Conservation (phyloP, 2,888 invertebrate species). For the Xanthorhoe designata region DNA sequence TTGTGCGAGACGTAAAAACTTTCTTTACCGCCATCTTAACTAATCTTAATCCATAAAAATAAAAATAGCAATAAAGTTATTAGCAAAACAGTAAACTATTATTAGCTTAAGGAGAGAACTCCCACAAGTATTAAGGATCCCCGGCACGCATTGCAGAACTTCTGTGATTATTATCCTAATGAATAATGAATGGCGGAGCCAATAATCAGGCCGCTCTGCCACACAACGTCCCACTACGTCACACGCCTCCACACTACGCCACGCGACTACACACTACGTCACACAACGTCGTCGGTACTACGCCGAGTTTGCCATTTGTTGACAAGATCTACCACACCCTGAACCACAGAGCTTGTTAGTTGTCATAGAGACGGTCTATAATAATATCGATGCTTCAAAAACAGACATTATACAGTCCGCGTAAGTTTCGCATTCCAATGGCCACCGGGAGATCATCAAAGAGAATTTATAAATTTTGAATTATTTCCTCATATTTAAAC, state of each 20-base stretch:
- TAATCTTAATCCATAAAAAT: background rate
- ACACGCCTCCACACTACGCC: background rate
- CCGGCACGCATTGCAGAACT: slow-evolving; percentile 5
- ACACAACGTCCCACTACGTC: background rate
- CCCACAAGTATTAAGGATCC: background rate
- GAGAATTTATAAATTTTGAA: too few relatives aligned
- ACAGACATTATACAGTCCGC: too few relatives aligned
- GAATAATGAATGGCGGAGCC: slow-evolving; percentile 19
- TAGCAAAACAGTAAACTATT: background rate
- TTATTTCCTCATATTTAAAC: too few relatives aligned
- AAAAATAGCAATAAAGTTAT: background rate
- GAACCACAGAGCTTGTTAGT: background rate
- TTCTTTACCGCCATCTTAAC: background rate
- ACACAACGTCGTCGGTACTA: background rate
- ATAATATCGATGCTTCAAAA: too few relatives aligned
- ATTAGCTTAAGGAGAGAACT: background rate
- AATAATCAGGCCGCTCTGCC: background rate
- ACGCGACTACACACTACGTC: background rate
- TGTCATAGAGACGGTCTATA: background rate
- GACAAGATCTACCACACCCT: background rate
- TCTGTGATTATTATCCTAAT: slow-evolving; percentile 16
- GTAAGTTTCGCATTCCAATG: background rate
- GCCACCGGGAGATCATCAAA: background rate
- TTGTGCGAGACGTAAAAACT: background rate
- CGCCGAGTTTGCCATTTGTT: slow-evolving; percentile 12